Evolutionary conservation across 2,113 vertebrate genomes (phyloP).

Genomic region (Cynoglossus semilaevis): DNA sequence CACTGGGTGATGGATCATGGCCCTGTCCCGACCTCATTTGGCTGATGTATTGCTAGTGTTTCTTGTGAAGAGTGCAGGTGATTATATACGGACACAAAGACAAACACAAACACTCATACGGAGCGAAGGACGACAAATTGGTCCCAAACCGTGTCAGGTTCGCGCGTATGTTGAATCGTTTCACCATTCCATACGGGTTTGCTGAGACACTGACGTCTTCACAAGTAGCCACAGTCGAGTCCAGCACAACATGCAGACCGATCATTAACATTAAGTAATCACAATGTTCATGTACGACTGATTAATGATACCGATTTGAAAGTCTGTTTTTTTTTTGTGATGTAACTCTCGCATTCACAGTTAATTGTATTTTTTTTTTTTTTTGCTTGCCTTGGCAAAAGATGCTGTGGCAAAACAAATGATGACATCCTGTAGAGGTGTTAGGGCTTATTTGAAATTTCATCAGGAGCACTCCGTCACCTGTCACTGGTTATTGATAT

Average conservation of each 20-base stretch:
- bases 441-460: slow-evolving; percentile 78
- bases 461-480: slow-evolving; percentile 74
- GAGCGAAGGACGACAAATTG: slow-evolving; percentile 49
- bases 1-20: slow-evolving; percentile 71
- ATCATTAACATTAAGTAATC: neutral
- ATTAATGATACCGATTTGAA: neutral
- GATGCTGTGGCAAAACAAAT: slow-evolving; percentile 66
- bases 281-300: neutral
- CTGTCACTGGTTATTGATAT: slow-evolving; percentile 84
- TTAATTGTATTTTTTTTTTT: slow-evolving; percentile 52
- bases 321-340: neutral
- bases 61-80: slow-evolving; percentile 66
- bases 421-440: slow-evolving; percentile 66
- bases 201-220: neutral
- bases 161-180: too few relatives aligned
- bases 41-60: slow-evolving; percentile 70
- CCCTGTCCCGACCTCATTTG: slow-evolving; percentile 70
- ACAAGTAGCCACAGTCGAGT: neutral
- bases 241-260: neutral
- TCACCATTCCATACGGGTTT: neutral
- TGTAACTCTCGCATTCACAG: slow-evolving; percentile 3
- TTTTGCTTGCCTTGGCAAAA: slow-evolving; percentile 41
- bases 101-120: slow-evolving; percentile 64
- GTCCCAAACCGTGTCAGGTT: neutral
- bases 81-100: slow-evolving; percentile 69